Base-by-base conservation (phyloP, 2,113 vertebrate species). In the Capreolus pygargus region DNA sequence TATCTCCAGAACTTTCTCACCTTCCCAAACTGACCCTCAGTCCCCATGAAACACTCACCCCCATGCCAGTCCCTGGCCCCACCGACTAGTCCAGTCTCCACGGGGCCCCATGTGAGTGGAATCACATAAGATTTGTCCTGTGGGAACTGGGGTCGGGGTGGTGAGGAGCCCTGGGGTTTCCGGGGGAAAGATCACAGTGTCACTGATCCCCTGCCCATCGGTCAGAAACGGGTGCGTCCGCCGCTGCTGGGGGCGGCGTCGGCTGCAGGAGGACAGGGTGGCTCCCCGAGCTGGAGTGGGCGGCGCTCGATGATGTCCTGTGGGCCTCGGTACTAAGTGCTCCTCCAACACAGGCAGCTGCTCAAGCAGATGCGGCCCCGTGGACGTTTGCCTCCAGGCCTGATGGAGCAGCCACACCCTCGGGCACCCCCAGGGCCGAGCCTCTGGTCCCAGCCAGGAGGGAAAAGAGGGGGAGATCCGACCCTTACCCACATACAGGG, bases 381-480 rank as follows among this genome's bases (percentile, higher is more conserved):
- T 13, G 47, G 30, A 6, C 10, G 1, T 21, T 7, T 33, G 45
- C 79, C 30, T 2, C 27, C 0, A 0, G 33, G 47, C 47, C 10
- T n/a, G 15, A 52, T 3, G 1, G 30, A 3, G 43, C 30, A 81
- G 17, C 1, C 79, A 19, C 8, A 4, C 30, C 28, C 28, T 2
- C 1, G 1, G 33, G 33, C 33, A 67, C 2, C 33, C 15, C 33
- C 4, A 0, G 78, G 47, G 47, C 17, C 6, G 47, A 82, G 47
- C 30, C 79, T 52, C 47, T 13, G 30, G 30, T 23, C 11, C 47
- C 47, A 52, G 3, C 74, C 43, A 30, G 45, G 43, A 79, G 27
- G 15, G 17, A 23, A 6, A 55, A 30, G 3, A 5, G 12, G 6
- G 57, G 3, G 1, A 4, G 1, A 9, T 3, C 7, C 7, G 1